Base-by-base conservation (phyloP, 2,797 vertebrate species). In the Enteromius afrohamiltoni region DNA sequence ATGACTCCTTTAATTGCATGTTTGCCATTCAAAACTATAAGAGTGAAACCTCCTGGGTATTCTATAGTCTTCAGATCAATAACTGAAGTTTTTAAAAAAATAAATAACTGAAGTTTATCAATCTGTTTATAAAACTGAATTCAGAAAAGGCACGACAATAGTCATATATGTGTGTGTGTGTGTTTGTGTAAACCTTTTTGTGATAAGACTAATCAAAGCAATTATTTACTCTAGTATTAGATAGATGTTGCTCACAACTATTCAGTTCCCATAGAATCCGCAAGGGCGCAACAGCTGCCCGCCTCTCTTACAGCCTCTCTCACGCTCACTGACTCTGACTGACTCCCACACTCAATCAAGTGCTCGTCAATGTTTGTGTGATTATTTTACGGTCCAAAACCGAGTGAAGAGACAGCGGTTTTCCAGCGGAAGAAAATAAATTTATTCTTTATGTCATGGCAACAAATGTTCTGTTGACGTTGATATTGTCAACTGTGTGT, bases 241-340 rank as follows among this genome's bases (percentile, higher is more conserved):
- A 49, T 21, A 29, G 40, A 2, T 16, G 19, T 14, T 6, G 0
- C 21, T 40, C 2, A 7, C 9, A 69, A 60, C 51, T 40, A 51
- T 79, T 82, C 42, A 86, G n/a, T 92, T 88, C 89, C 89, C 45
- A 8, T 86, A 78, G 86, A 83, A 47, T 86, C 93, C 91, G 87
- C 92, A 88, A 90, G 89, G 89, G 90, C 87, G 88, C 83, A 90
- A 86, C 88, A 88, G 89, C 86, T 31, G 81, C 89, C 21, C 45
- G 10, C 81, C 87, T 89, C 31, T 86, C 73, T 79, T 51, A 80
- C 42, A 79, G 86, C 79, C 87, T 71, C 82, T 86, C 81, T 86
- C 79, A 88, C 87, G 86, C 88, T 84, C 85, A 86, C 77, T 80
- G 21, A 42, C 40, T 86, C 40, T 42, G 7, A 86, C 47, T 21